Conservation (phyloP, 2,797 vertebrate species). For the Xiphorhynchus erythropygius region DNA sequence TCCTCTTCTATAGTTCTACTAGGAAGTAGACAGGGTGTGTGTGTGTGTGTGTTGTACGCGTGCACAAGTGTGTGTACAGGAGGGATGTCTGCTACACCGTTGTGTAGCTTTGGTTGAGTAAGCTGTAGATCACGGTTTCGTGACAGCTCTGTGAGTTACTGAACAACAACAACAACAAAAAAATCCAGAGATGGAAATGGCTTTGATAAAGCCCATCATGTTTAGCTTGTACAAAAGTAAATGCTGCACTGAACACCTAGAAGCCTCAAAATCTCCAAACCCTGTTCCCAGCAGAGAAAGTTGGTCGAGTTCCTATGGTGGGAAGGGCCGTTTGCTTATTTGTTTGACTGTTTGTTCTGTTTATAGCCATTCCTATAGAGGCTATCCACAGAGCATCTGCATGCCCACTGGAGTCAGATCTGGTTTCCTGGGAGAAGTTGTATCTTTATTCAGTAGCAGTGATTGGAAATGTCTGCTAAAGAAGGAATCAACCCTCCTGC, state of each 20-base stretch:
- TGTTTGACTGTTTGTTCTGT: slow-evolving; percentile 27
- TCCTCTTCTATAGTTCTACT: neutral
- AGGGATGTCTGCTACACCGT: neutral
- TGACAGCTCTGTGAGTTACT: neutral
- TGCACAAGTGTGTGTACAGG: neutral
- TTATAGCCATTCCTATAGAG: slow-evolving; percentile 2
- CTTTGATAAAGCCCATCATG: neutral
- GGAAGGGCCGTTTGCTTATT: neutral
- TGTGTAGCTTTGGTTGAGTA: neutral
- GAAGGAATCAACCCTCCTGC: neutral
- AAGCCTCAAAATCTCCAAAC: rapidly evolving
- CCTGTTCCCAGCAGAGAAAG: neutral
- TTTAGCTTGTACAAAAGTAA: neutral
- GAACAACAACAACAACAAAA: neutral
- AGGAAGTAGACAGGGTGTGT: neutral
- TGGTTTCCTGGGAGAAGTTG: neutral
- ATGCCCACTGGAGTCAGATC: neutral
- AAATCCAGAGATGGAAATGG: neutral
- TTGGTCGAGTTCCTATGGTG: neutral
- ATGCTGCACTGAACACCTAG: neutral
- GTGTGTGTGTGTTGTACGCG: no score
- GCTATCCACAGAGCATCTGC: neutral
- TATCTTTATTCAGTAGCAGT: neutral
- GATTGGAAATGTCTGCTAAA: neutral
- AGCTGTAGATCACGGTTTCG: neutral